These are phyloP conservation scores for Ectropis crepuscularia DNA, from an alignment of 2,888 invertebrate genomes.

Conservation along the genomic window DNA sequence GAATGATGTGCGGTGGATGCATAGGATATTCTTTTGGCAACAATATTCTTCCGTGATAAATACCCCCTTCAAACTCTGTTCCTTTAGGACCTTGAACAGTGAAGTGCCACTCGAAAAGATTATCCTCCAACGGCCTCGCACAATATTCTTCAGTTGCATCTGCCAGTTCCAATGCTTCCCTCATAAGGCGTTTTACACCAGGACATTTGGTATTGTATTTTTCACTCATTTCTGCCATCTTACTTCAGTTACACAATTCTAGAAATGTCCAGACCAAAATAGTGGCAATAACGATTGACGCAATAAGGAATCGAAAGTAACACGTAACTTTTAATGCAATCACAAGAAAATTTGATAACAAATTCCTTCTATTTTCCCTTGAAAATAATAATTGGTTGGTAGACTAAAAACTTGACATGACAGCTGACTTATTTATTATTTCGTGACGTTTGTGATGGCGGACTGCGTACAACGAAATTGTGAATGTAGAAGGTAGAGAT, in stretches of 20 bases:
- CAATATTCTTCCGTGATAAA: slow-evolving; percentile 96
- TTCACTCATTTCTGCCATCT: slow-evolving; percentile 75
- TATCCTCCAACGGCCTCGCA: slow-evolving; percentile 96
- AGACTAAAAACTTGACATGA: background rate
- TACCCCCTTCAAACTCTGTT: slow-evolving; percentile 95
- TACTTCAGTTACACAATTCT: slow-evolving; percentile 31
- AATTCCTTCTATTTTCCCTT: slow-evolving; percentile 29
- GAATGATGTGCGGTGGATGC: slow-evolving; percentile 98
- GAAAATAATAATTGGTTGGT: slow-evolving; percentile 5
- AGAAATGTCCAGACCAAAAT: slow-evolving; percentile 31
- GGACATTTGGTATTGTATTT: slow-evolving; percentile 82
- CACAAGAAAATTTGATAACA: slow-evolving; percentile 67
- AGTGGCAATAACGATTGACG: slow-evolving; percentile 55
- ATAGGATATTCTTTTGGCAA: slow-evolving; percentile 98
- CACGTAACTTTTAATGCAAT: slow-evolving; percentile 63
- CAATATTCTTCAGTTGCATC: slow-evolving; percentile 95
- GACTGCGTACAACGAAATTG: no score
- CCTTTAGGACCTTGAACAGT: slow-evolving; percentile 95
- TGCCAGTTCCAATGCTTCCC: slow-evolving; percentile 94
- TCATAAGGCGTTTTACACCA: slow-evolving; percentile 97
- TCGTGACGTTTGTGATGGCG: background rate
- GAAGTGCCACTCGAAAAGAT: slow-evolving; percentile 99
- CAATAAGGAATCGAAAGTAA: slow-evolving; percentile 49
- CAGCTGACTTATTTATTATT: background rate
- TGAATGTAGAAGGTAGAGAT: no score